A percentile compares a stretch with the other conserved stretches of the same genome.
Evolutionary conservation across 2,797 vertebrate species (phyloP).

Genomic region (Chloroceryle inda): DNA sequence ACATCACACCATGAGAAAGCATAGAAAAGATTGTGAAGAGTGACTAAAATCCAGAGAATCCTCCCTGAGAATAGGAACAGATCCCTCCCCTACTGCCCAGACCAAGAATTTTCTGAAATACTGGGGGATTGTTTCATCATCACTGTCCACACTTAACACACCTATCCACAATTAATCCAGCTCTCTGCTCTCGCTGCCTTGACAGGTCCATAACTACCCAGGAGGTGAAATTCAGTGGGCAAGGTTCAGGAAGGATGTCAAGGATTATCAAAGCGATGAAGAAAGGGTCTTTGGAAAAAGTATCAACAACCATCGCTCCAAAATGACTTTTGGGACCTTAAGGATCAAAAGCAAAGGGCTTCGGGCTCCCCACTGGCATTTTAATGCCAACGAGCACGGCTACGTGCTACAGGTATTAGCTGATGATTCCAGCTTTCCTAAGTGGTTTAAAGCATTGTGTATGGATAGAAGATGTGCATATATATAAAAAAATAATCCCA

Average conservation of each 20-base stretch:
- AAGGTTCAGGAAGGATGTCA: conserved; percentile 45
- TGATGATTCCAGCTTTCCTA: neutral
- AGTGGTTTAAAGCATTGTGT: neutral
- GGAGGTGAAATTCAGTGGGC: conserved; percentile 79
- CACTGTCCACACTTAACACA: too few relatives aligned
- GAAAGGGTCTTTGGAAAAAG: conserved; percentile 76
- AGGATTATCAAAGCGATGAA: conserved; percentile 56
- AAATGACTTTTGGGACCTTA: conserved; percentile 74
- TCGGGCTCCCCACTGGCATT: conserved; percentile 79
- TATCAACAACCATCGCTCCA: conserved; percentile 69
- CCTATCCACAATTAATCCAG: neutral
- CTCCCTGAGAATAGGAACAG: neutral
- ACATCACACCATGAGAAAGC: too few relatives aligned
- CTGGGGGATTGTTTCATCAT: neutral
- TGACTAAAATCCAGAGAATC: neutral
- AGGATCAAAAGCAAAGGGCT: conserved; percentile 74
- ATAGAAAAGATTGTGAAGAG: too few relatives aligned
- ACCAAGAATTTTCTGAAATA: neutral
- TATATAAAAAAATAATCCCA: too few relatives aligned
- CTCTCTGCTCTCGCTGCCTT: neutral
- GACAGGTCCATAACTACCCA: conserved; percentile 68
- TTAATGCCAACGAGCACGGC: conserved; percentile 78
- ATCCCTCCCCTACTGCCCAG: neutral
- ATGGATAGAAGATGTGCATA: neutral
- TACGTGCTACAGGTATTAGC: conserved; percentile 71